These are phyloP conservation scores for Microcebus ravelobensis DNA, from an alignment of 2,113 vertebrate genomes.

Conservation along the genomic window DNA sequence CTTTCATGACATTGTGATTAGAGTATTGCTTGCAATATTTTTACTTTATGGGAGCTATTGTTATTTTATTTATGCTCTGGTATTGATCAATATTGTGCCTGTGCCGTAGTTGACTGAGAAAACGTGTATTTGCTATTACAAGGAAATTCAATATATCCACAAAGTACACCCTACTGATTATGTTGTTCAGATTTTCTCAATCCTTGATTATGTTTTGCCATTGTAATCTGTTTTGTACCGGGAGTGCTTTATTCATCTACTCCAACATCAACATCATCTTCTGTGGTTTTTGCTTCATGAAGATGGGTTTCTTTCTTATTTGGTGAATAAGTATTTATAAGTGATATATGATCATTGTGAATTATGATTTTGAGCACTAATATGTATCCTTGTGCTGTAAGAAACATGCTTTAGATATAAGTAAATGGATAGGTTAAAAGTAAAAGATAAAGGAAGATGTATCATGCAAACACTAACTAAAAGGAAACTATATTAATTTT, in stretches of 20 bases:
- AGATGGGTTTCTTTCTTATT: background rate
- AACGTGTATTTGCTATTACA: slow-evolving; percentile 17
- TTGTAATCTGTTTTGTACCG: background rate
- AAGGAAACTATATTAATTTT: background rate
- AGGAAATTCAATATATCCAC: background rate
- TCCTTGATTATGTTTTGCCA: background rate
- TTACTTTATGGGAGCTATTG: background rate
- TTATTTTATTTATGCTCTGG: slow-evolving; percentile 4
- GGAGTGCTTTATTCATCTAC: background rate
- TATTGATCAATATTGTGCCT: background rate
- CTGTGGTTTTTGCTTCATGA: slow-evolving; percentile 41
- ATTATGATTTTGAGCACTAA: background rate
- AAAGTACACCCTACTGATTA: background rate
- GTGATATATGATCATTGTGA: slow-evolving; percentile 5
- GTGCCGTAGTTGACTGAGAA: background rate
- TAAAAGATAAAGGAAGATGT: slow-evolving; percentile 17
- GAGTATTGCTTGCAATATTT: background rate
- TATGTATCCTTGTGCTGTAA: background rate
- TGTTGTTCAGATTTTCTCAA: background rate
- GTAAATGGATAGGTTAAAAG: background rate
- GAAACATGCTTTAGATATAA: slow-evolving; percentile 20
- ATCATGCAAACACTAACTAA: background rate
- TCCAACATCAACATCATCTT: background rate
- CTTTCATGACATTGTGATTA: slow-evolving; percentile 17
- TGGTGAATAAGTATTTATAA: slow-evolving; percentile 35